Conservation (phyloP, 2,888 invertebrate genomes). For the Xanthostigma xanthostigma region DNA sequence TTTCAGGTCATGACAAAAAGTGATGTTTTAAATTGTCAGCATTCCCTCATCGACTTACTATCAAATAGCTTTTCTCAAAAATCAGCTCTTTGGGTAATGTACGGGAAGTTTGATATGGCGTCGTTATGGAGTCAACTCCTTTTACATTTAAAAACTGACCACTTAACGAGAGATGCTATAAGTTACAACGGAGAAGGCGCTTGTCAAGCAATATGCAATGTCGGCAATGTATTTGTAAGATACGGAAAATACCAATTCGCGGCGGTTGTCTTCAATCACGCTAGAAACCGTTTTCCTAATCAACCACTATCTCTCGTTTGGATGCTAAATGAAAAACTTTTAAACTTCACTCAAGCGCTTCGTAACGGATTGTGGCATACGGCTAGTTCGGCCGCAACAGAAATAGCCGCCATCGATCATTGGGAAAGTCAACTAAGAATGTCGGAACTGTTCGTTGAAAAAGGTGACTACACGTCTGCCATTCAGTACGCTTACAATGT, state of each 20-base stretch:
- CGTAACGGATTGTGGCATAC: constrained; percentile 49
- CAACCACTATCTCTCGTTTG: constrained; percentile 45
- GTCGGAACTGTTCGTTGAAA: constrained; percentile 26
- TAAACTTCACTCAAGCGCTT: constrained; percentile 32
- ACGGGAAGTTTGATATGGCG: constrained; percentile 76
- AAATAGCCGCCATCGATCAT: constrained; percentile 48
- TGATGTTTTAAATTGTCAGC: constrained; percentile 72
- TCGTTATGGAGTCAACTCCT: constrained; percentile 66
- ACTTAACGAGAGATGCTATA: constrained; percentile 20
- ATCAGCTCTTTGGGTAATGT: constrained; percentile 74
- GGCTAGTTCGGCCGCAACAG: constrained; percentile 51
- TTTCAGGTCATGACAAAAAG: constrained; percentile 66
- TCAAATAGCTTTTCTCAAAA: constrained; percentile 68
- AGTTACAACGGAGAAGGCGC: constrained; percentile 48
- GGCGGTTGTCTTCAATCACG: constrained; percentile 41
- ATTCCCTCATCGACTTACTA: constrained; percentile 67
- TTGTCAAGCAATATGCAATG: constrained; percentile 52
- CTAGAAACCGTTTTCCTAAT: constrained; percentile 46
- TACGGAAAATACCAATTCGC: constrained; percentile 39
- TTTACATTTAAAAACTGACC: constrained; percentile 59
- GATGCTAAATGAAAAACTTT: constrained; percentile 49
- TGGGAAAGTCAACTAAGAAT: constrained; percentile 46
- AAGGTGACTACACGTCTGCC: constrained; percentile 27
- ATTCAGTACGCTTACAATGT: constrained; percentile 22
- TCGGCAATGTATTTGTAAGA: constrained; percentile 39